Base-by-base conservation (phyloP, 2,113 vertebrate species). In the Callocephalon fimbriatum region DNA sequence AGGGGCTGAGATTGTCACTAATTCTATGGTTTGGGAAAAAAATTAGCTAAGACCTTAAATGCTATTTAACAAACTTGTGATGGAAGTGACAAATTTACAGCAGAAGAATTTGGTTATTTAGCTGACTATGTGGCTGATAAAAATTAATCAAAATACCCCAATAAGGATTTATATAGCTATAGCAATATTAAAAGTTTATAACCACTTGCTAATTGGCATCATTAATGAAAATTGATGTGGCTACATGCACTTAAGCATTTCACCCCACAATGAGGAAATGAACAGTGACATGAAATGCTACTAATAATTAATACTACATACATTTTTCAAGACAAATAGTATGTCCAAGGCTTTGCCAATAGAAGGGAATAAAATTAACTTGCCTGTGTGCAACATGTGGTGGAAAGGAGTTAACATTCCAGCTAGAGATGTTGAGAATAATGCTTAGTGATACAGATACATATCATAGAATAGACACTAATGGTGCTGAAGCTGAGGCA, bases 131-230 rank as follows among this genome's bases (percentile, higher is more conserved):
- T n/a, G 37, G 9, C 10, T 54, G 66, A 73, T 91, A 92, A 91
- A 95, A 95, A 93, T 58, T 90, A 70, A 83, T 65, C 21, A 65
- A 93, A 91, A 93, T 74, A 66, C 16, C 7, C 42, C 23, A 80
- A 25, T 80, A 88, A 93, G 35, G 50, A 93, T 93, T 94, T 95
- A 94, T 93, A 81, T 51, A 73, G 67, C 84, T 88, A 86, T 23
- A 94, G 72, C 90, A 67, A 83, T 96, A 92, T 80, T 92, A 67
- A 63, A 95, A 94, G 54, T 95, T 96, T 90, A 92, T 95, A 94
- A 80, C 17, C 7, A 19, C 76, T 92, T 73, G 16, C 14, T 93
- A 94, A 94, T 95, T 94, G 68, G 2, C 45, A 77, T 83, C n/a
- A 90, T 93, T 96, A 96, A 92, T 88, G 67, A 93, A 92, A 96